These are phyloP conservation scores for Galleria mellonella DNA, from an alignment of 1,140 invertebrate species.

Conservation along the genomic window DNA sequence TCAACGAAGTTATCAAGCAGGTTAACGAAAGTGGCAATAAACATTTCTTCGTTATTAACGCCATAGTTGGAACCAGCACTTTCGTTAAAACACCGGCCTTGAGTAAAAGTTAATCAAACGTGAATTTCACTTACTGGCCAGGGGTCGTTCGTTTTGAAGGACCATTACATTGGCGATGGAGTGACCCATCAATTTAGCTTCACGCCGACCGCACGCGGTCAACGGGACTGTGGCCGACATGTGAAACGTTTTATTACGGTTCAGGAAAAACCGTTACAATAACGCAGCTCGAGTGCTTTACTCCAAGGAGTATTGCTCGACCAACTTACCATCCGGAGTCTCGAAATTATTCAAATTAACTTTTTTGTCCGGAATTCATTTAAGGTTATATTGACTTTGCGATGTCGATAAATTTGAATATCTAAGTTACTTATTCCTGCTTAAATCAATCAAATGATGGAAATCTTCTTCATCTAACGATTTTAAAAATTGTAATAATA, in stretches of 20 bases:
- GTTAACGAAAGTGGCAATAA: not conserved
- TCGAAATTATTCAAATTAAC: not conserved
- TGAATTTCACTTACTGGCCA: slow-evolving; percentile 58
- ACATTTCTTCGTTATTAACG: slow-evolving; percentile 3
- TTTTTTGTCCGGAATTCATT: slow-evolving; percentile 10
- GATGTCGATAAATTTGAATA: too few species aligned
- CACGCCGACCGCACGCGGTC: slow-evolving; percentile 55
- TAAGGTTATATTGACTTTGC: slow-evolving; percentile 21
- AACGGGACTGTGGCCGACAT: slow-evolving; percentile 50
- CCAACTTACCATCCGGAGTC: not conserved
- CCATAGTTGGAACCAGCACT: slow-evolving; percentile 11
- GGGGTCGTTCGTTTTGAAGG: slow-evolving; percentile 62
- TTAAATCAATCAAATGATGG: slow-evolving; percentile 6
- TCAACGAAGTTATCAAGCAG: not conserved
- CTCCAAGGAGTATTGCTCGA: slow-evolving; percentile 1
- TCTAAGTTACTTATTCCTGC: too few species aligned
- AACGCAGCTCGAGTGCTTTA: slow-evolving; percentile 31
- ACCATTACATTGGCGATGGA: slow-evolving; percentile 64
- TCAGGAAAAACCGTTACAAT: slow-evolving; percentile 55
- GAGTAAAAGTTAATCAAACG: slow-evolving; percentile 59
- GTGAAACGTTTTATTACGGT: slow-evolving; percentile 69
- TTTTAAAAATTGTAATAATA: too few species aligned
- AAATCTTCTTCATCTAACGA: too few species aligned
- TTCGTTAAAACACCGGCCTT: slow-evolving; percentile 31
- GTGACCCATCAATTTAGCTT: slow-evolving; percentile 65